Base-by-base conservation (phyloP, 1,140 invertebrate species). In the Wiebesia pumilae region DNA sequence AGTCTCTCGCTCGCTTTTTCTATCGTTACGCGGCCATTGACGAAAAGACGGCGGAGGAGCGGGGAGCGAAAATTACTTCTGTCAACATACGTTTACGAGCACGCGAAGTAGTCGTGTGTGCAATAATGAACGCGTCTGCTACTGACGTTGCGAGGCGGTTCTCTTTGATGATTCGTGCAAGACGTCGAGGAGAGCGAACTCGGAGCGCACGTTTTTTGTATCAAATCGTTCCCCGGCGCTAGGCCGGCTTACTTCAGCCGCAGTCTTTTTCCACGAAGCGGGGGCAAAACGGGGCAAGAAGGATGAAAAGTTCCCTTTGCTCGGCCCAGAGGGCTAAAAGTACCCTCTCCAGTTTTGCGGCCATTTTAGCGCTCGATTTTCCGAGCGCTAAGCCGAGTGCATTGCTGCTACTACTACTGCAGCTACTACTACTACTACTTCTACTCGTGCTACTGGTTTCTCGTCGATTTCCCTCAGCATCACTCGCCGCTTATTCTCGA, bases 41-140 rank as follows among this genome's bases (percentile, higher is more conserved):
- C 75, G 67, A 69, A 81, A 27, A 7, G 21, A 79, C 65, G 84
- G 35, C 38, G 82, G 35, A 35, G 47, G n/a, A n/a, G n/a, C n/a
- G n/a, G n/a, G 19, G 67, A 65, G 81, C 81, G 82, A 87, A 85
- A 85, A 83, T 82, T 86, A 87, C 81, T 83, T 83, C 80, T 87
- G 81, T 83, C 84, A 80, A 86, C 84, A 75, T 77, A 75, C 83
- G 85, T 86, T 82, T 83, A 83, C 80, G 85, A 35, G 43, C 69
- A 14, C 84, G 62, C n/a, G 83, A 27, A 43, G 38, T 30, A 1
- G 12, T 71, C 58, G 67, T 43, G 27, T 75, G 84, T 69, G 54
- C 54, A 12, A 35, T 78, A 75, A 84, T 54, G 79, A 69, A 38
- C 51, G 33, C 47, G 84, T 62, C 54, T 43, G 77, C 24, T n/a